Evolutionary conservation across 2,888 invertebrate species (phyloP).

Genomic region (Biston betularia): DNA sequence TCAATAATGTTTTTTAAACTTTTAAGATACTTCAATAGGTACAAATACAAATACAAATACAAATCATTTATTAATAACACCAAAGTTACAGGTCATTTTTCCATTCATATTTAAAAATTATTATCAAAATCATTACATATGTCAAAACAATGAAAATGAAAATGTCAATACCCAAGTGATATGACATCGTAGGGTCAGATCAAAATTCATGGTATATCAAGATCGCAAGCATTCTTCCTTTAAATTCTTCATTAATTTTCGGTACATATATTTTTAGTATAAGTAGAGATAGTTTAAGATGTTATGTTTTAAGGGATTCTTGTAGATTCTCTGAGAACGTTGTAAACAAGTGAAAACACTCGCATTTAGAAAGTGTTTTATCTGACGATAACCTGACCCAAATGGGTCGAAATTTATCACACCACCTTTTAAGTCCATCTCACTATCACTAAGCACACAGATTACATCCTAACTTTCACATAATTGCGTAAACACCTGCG

Average conservation of each 20-base stretch:
- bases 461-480: constrained; percentile 70
- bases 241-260: no score
- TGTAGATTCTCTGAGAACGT: constrained; percentile 8
- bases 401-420: constrained; percentile 58
- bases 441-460: constrained; percentile 59
- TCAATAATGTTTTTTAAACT: constrained; percentile 23
- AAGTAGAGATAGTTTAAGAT: neutral
- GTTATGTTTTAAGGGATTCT: neutral
- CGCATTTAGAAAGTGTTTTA: constrained; percentile 41
- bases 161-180: neutral
- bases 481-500: constrained; percentile 65
- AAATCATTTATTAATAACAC: no score
- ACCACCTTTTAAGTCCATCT: constrained; percentile 68
- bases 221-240: no score
- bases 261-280: no score
- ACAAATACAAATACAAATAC: no score
- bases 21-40: constrained; percentile 11
- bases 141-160: no score
- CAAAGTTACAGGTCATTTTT: constrained; percentile 4
- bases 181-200: constrained; percentile 3
- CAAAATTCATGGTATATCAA: no score
- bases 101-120: no score
- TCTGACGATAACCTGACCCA: constrained; percentile 51
- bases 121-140: no score
- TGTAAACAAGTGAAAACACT: constrained; percentile 28